These are phyloP conservation scores for Sialis lutaria DNA, from an alignment of 2,888 invertebrate species.

Conservation along the genomic window DNA sequence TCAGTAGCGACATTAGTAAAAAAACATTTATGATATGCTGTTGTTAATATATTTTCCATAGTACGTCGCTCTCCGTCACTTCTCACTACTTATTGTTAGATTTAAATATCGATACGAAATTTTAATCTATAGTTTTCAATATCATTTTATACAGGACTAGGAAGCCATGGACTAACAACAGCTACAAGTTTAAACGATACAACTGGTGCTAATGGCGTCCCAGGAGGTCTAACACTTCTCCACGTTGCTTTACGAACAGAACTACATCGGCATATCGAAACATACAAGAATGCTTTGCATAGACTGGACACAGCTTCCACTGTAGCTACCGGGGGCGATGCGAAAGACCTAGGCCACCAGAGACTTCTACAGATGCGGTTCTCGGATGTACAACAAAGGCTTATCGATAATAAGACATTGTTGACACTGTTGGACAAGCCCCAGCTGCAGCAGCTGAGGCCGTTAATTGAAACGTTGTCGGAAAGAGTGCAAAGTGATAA, in stretches of 20 bases:
- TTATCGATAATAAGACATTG: slow-evolving; percentile 83
- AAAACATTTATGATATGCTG: too few species aligned
- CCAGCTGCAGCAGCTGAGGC: slow-evolving; percentile 54
- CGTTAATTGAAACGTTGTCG: slow-evolving; percentile 49
- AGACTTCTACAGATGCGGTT: slow-evolving; percentile 68
- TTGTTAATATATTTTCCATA: too few species aligned
- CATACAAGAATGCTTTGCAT: slow-evolving; percentile 72
- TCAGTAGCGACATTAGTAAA: too few species aligned
- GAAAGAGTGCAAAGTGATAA: slow-evolving; percentile 81
- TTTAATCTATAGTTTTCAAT: too few species aligned
- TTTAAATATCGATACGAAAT: too few species aligned
- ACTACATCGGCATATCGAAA: slow-evolving; percentile 66
- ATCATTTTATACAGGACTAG: slow-evolving; percentile 36
- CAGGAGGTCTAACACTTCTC: slow-evolving; percentile 49
- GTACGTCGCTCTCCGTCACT: too few species aligned
- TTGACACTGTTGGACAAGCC: slow-evolving; percentile 72
- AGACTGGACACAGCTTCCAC: slow-evolving; percentile 59
- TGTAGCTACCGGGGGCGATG: slow-evolving; percentile 32
- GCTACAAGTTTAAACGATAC: slow-evolving; percentile 25
- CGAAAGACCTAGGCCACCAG: slow-evolving; percentile 78
- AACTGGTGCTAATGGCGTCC: background rate
- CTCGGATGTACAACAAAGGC: slow-evolving; percentile 71
- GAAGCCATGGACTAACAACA: slow-evolving; percentile 68
- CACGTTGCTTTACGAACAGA: slow-evolving; percentile 72
- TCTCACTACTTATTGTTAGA: too few species aligned